A percentile compares a stretch with the other conserved stretches of the same genome.
These are phyloP conservation scores for Papilio glaucus DNA, from an alignment of 1,140 invertebrate genomes.

Conservation along the genomic window DNA sequence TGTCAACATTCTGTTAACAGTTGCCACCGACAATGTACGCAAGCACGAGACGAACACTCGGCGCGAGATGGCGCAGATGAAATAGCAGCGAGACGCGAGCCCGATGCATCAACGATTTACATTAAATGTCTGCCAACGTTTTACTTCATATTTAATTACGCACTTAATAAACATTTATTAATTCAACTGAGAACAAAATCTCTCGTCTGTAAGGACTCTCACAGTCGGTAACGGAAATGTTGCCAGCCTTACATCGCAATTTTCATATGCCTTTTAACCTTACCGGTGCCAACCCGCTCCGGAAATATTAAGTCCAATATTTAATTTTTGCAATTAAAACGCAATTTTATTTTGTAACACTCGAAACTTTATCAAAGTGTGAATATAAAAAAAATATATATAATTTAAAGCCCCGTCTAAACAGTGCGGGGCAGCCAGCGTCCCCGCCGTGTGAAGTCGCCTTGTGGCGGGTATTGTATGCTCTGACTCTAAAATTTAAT, in stretches of 20 bases:
- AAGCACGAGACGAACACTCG: conserved; percentile 4
- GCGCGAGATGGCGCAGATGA: not conserved
- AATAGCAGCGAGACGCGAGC: not conserved
- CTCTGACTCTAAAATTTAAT: conserved; percentile 77
- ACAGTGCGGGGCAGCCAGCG: conserved; percentile 44
- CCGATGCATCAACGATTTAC: conserved; percentile 29
- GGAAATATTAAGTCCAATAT: conserved; percentile 73
- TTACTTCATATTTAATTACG: conserved; percentile 37
- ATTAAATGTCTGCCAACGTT: conserved; percentile 36
- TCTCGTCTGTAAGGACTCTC: conserved; percentile 77
- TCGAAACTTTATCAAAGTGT: conserved; percentile 66
- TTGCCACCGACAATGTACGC: not conserved
- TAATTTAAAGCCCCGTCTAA: conserved; percentile 51
- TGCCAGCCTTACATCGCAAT: conserved; percentile 80
- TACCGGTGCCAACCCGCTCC: conserved; percentile 67
- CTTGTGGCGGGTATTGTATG: conserved; percentile 62
- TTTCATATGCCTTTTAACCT: conserved; percentile 80
- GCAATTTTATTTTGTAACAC: conserved; percentile 71
- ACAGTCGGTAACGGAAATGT: conserved; percentile 74
- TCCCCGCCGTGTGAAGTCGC: conserved; percentile 56
- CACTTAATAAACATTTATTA: conserved; percentile 54
- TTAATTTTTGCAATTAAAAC: conserved; percentile 75
- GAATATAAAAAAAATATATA: conserved; percentile 51
- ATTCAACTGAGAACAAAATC: conserved; percentile 74
- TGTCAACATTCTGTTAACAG: conserved; percentile 24